phyloP scores from a whole-genome alignment of 2,113 vertebrate genomes.

The Sturnira hondurensis region DNA sequence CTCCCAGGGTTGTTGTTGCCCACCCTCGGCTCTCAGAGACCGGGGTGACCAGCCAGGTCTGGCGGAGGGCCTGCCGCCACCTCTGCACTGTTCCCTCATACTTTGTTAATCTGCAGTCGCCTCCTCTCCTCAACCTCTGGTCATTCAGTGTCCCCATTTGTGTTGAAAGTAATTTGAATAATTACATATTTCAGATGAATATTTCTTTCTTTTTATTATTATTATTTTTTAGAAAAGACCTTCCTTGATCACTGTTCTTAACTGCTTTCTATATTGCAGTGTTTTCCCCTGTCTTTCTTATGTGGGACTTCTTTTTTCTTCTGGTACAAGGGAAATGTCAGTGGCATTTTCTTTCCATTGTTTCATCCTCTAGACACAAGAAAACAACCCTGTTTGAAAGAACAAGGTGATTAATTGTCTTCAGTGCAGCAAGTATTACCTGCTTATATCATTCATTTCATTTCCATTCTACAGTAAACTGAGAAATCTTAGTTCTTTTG shows the following conservation, averaged over 20 bases:
- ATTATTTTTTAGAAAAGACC: background rate
- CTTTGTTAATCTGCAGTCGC: too few species aligned
- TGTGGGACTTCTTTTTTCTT: background rate
- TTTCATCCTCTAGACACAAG: background rate
- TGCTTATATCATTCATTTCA: conserved; percentile 44
- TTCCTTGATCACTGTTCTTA: background rate
- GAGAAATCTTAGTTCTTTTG: conserved; percentile 27
- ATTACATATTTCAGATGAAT: background rate
- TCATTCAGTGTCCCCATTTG: too few species aligned
- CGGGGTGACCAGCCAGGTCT: too few species aligned
- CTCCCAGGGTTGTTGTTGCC: too few species aligned
- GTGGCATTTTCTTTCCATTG: background rate
- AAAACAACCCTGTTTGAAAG: conserved; percentile 12
- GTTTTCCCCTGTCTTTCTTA: background rate
- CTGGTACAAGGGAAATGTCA: background rate
- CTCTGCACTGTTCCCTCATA: too few species aligned
- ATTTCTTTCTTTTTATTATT: background rate
- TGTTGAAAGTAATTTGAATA: background rate
- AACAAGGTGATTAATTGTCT: conserved; percentile 1
- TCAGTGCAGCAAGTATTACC: background rate
- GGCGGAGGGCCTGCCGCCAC: too few species aligned
- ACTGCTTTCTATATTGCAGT: background rate
- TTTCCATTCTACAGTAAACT: background rate
- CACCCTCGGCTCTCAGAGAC: too few species aligned
- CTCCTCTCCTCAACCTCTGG: too few species aligned